Evolutionary conservation across 2,888 invertebrate genomes (phyloP).

Genomic region (Microctonus aethiopoides): DNA sequence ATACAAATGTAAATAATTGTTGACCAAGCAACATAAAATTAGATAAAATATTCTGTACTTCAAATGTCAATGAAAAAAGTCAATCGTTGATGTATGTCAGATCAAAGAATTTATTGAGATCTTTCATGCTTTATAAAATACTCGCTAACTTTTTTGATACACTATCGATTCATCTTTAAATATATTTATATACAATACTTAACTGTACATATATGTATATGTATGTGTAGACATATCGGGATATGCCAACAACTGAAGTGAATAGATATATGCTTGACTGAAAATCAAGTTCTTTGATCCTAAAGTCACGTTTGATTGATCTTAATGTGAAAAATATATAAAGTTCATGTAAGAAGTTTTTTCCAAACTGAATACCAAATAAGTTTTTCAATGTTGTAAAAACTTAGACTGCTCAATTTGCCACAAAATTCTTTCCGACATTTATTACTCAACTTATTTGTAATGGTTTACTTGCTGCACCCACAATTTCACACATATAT

Average conservation of each 20-base stretch:
- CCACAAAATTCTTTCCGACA: neutral
- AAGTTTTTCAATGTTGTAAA: neutral
- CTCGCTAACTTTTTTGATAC: no score
- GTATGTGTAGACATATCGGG: no score
- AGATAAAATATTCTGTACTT: neutral
- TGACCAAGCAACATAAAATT: neutral
- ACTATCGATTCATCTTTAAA: neutral
- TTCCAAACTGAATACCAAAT: neutral
- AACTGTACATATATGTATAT: no score
- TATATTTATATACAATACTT: neutral
- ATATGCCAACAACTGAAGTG: neutral
- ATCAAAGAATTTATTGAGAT: neutral
- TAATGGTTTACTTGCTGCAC: neutral
- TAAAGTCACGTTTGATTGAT: neutral
- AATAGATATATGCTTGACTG: neutral
- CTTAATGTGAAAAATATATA: neutral
- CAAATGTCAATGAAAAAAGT: neutral
- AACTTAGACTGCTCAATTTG: neutral
- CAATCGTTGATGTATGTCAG: neutral
- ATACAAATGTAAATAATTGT: no score
- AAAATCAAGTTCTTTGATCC: neutral
- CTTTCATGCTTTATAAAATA: neutral
- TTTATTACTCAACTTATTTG: neutral
- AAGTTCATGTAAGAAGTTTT: neutral
- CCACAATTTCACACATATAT: slow-evolving; percentile 22